Conservation (phyloP, 2,888 invertebrate species). For the Dexiosoma caninum region DNA sequence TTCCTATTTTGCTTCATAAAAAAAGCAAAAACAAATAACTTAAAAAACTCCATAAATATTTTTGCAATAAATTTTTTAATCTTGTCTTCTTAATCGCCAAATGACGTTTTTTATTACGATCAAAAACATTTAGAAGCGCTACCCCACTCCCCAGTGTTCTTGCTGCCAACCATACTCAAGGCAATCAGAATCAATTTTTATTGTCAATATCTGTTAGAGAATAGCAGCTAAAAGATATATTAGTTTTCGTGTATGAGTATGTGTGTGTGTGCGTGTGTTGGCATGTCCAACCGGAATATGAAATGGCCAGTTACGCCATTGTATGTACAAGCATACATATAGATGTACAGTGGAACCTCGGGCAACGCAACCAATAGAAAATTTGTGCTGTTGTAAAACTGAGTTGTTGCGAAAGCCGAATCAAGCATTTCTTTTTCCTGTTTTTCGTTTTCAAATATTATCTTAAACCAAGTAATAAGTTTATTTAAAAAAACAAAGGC, state of each 20-base stretch:
- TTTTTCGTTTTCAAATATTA: no score
- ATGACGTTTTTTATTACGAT: conserved; percentile 76
- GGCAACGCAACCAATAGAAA: no score
- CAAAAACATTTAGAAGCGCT: conserved; percentile 65
- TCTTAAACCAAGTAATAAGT: no score
- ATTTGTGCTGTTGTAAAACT: no score
- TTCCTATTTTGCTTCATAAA: no score
- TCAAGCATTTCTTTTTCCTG: no score
- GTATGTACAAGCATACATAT: no score
- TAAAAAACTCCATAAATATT: conserved; percentile 77
- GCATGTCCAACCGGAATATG: no score
- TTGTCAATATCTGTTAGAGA: conserved; percentile 58
- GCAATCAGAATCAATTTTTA: conserved; percentile 75
- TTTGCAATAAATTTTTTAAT: conserved; percentile 79
- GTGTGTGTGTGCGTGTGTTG: not conserved
- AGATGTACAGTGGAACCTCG: no score
- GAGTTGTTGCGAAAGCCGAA: no score
- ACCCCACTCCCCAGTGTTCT: conserved; percentile 1
- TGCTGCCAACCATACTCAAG: conserved; percentile 39
- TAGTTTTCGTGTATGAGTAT: not conserved
- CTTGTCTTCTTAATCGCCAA: conserved; percentile 78
- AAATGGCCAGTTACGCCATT: no score
- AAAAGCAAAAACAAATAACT: not conserved
- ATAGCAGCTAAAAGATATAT: conserved; percentile 33
- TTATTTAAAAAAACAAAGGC: no score